Evolutionary conservation across 2,888 invertebrate species (phyloP).

Genomic region (Eustalomyia histrio): DNA sequence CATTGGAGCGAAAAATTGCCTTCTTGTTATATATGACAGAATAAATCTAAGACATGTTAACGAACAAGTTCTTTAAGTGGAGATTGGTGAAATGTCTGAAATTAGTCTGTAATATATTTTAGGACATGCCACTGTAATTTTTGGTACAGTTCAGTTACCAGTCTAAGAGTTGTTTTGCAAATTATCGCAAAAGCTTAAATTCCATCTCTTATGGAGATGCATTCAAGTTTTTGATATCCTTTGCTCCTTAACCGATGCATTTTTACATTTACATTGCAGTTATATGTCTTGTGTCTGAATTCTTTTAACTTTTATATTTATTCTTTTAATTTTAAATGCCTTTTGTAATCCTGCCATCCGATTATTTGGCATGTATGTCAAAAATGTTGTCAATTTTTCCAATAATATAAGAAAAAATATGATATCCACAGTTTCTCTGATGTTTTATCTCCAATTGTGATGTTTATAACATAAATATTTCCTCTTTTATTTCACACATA

Average conservation of each 20-base stretch:
- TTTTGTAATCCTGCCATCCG: not conserved
- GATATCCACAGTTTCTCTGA: conserved; percentile 69
- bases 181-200: too few relatives aligned
- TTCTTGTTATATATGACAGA: too few relatives aligned
- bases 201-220: too few relatives aligned
- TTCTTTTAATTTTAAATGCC: conserved; percentile 33
- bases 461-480: conserved; percentile 67
- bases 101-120: too few relatives aligned
- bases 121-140: too few relatives aligned
- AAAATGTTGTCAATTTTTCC: conserved; percentile 69
- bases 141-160: too few relatives aligned
- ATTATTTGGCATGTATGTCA: conserved; percentile 19
- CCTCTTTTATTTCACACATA: conserved; percentile 66
- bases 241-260: not conserved
- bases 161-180: too few relatives aligned
- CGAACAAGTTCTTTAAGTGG: too few relatives aligned
- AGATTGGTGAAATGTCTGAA: too few relatives aligned
- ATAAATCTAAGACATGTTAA: too few relatives aligned
- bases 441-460: conserved; percentile 66
- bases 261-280: conserved; percentile 28
- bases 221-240: too few relatives aligned
- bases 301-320: conserved; percentile 17
- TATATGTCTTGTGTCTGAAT: not conserved
- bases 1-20: too few relatives aligned
- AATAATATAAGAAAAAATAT: conserved; percentile 69